Base-by-base conservation (phyloP, 2,113 vertebrate species). In the Antigone vipio region DNA sequence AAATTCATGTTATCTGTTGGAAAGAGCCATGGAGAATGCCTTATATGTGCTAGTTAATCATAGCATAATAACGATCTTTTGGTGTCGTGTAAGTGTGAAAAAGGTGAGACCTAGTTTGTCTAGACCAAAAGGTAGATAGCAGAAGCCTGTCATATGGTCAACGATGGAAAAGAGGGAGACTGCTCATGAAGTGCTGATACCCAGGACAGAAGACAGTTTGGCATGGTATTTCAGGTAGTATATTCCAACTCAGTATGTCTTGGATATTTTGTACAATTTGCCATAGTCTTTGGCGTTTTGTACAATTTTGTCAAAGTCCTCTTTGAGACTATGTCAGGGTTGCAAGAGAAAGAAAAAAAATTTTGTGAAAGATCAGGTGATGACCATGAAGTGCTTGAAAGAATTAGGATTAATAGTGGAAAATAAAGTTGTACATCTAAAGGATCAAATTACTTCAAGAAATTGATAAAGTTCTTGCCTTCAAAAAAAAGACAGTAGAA, bases 401-500 rank as follows among this genome's bases (percentile, higher is more conserved):
- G 63, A 69, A n/a, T 68, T 64, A 26, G 22, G 17, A 23, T 80
- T 88, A 85, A 76, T 50, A 56, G 32, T 4, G 16, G 44, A 42
- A 83, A 83, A 88, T 72, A 8, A 88, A 86, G 19, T 34, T 73
- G 13, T 34, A 29, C 8, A 32, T 60, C 15, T 68, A 26, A 85
- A 78, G 19, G 16, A 59, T 56, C 45, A 44, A 21, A 19, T 55
- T 11, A 71, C 71, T 95, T 95, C 52, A 49, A 86, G 85, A 96
- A 85, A 69, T n/a, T 26, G 58, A 40, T 44, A 34, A 87, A 60
- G 15, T 80, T 95, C 75, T 91, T 96, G 24, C 24, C 14, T 85
- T 95, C 96, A 87, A 86, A 83, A 80, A 96, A 77, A 74, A 42
- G 59, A 93, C 14, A 92, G 49, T 93, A 85, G 52, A 96, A 97